Base-by-base conservation (phyloP, 2,888 invertebrate species). In the Galerucella calmariensis region DNA sequence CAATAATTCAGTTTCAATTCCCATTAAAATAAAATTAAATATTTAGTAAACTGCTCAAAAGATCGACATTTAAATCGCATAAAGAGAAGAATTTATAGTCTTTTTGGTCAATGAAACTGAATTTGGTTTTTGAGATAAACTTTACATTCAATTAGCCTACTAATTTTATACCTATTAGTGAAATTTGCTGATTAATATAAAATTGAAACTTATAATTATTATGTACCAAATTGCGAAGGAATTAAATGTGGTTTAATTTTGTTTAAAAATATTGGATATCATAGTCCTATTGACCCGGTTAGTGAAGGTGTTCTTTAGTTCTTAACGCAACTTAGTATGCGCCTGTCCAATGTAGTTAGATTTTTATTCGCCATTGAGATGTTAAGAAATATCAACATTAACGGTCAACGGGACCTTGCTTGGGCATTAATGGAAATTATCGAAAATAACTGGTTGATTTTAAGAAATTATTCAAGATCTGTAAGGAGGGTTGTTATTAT, bases 401-500 rank as follows among this genome's bases (percentile, higher is more conserved):
- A 67, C 62, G 63, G 74, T 77, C 74, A 71, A 76, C 67, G 73
- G 80, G 79, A 80, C 77, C 74, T 74, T 75, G 77, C 75, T 77
- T 76, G 73, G 75, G 53, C 16, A 16, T 46, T 53, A 67, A 71
- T 44, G 46, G 65, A 24, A 65, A 24, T 46, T 71, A 56, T 44
- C 65, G 20, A n/a, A 46, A 73, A 48, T 59, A 67, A 67, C 16
- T 11, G 61, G 35, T 5, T 35, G 35, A 35, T 35, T 41, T 62
- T 62, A 62, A 14, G 10, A 35, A 27, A 35, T 35, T 62, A 41
- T 20, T 41, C 51, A 67, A 67, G 20, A 63, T 89, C 89, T 89
- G 89, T 77, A 75, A 72, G 90, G 90, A 90, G 89, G n/a, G 24
- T 53, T 27, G 14, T 61, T 67, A 51, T 11, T 56, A 44, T 46